Percentiles rank a stretch among this genome's conserved stretches.
Conservation (phyloP, 2,797 vertebrate species). For the Cynodonichthys magdalenae region DNA sequence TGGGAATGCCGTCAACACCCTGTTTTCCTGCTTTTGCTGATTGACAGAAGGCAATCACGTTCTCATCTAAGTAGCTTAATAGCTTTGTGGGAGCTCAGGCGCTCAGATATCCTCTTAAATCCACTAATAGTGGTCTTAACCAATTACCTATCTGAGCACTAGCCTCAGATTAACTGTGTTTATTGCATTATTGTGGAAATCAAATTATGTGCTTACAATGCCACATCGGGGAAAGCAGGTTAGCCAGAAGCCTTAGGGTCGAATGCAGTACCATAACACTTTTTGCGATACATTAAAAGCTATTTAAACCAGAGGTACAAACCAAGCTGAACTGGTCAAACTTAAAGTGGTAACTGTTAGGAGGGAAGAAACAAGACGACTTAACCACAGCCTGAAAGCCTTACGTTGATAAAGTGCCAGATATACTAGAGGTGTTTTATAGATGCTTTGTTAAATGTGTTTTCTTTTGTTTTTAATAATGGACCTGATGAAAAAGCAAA, state of each 20-base stretch:
- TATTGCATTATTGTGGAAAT: slow-evolving; percentile 59
- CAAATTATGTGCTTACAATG: slow-evolving; percentile 62
- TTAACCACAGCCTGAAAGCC: slow-evolving; percentile 26
- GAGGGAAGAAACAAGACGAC: slow-evolving; percentile 21
- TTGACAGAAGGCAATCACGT: slow-evolving; percentile 74
- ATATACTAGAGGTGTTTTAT: slow-evolving; percentile 54
- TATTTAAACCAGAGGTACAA: slow-evolving; percentile 32
- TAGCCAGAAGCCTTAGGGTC: slow-evolving; percentile 20
- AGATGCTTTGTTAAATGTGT: slow-evolving; percentile 68
- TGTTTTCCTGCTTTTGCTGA: slow-evolving; percentile 63
- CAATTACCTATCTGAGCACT: slow-evolving; percentile 68
- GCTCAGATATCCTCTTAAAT: slow-evolving; percentile 71
- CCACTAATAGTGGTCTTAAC: slow-evolving; percentile 72
- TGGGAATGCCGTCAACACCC: slow-evolving; percentile 41
- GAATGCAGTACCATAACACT: slow-evolving; percentile 14
- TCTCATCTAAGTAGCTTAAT: slow-evolving; percentile 77
- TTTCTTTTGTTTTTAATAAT: slow-evolving; percentile 44
- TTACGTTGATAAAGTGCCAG: slow-evolving; percentile 30
- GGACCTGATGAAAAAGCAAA: slow-evolving; percentile 74
- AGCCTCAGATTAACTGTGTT: slow-evolving; percentile 62
- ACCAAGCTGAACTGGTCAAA: slow-evolving; percentile 24
- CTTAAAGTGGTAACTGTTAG: slow-evolving; percentile 16
- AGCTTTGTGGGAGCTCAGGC: slow-evolving; percentile 70
- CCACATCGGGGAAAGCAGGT: slow-evolving; percentile 48
- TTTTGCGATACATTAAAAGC: slow-evolving; percentile 18